Evolutionary conservation across 2,797 vertebrate species (phyloP).

Genomic region (Tauraco hartlaubi): DNA sequence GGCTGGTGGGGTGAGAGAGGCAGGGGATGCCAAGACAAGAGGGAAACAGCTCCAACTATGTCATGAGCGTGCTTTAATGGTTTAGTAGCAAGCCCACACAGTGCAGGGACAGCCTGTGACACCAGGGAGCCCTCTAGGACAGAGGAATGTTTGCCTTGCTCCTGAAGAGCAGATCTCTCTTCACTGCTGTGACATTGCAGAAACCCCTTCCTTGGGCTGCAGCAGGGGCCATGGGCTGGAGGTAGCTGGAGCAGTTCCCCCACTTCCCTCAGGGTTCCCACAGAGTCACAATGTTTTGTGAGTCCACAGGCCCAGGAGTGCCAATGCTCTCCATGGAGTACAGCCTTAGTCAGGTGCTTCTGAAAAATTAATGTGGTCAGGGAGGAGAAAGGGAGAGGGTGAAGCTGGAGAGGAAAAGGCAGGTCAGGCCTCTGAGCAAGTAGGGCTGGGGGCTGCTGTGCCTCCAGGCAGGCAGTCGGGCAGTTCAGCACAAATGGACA

Average conservation of each 20-base stretch:
- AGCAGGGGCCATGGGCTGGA: background rate
- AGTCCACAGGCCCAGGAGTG: background rate
- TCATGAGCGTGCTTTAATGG: fast-evolving
- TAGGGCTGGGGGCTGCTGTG: fast-evolving
- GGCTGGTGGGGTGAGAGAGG: background rate
- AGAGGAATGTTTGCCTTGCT: background rate
- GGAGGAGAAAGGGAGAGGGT: background rate
- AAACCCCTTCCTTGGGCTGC: background rate
- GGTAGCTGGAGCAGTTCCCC: background rate
- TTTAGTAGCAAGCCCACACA: background rate
- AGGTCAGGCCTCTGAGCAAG: background rate
- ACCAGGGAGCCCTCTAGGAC: background rate
- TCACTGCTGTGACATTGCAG: background rate
- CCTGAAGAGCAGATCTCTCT: background rate
- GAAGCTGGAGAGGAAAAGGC: background rate
- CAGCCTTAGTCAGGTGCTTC: background rate
- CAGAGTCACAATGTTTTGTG: background rate
- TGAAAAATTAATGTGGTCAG: background rate
- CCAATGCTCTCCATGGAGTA: background rate
- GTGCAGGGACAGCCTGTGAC: background rate
- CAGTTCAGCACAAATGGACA: background rate
- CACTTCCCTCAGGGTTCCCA: background rate
- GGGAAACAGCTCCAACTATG: background rate
- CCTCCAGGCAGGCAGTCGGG: background rate
- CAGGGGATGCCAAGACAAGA: background rate